Percentiles rank a stretch among this genome's conserved stretches.
phyloP scores from a whole-genome alignment of 1,140 invertebrate species.

The Monochamus saltuarius region DNA sequence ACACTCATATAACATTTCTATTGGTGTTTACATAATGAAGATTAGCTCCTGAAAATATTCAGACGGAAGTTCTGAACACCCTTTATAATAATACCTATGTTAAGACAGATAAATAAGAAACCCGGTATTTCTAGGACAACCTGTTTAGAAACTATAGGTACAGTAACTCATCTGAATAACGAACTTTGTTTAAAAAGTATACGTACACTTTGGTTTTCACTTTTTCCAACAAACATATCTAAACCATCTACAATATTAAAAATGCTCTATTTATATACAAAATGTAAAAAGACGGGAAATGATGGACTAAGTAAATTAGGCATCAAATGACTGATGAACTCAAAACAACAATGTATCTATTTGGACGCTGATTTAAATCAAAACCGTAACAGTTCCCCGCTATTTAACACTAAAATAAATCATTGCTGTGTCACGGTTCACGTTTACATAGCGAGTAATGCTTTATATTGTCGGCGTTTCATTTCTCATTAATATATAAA shows the following conservation, averaged over 20 bases:
- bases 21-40: no score
- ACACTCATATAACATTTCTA: no score
- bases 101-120: no score
- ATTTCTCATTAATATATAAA: slow-evolving; percentile 20
- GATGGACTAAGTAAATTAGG: slow-evolving; percentile 11
- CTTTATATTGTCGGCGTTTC: slow-evolving; percentile 31
- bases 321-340: slow-evolving; percentile 22
- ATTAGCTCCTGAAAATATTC: no score
- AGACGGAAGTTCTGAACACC: no score
- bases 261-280: no score
- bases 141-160: no score
- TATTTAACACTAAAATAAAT: slow-evolving; percentile 12
- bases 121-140: no score
- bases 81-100: no score
- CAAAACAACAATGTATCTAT: slow-evolving; percentile 21
- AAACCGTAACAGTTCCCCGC: slow-evolving; percentile 13
- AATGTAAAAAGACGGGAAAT: slow-evolving; percentile 5
- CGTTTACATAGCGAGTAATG: slow-evolving; percentile 20
- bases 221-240: background rate
- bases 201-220: background rate
- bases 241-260: background rate
- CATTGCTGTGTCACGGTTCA: slow-evolving; percentile 16
- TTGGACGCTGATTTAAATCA: slow-evolving; percentile 20
- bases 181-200: background rate
- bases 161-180: no score